Evolutionary conservation across 1,140 invertebrate genomes (phyloP).

Genomic region (Dendroctonus ponderosae): DNA sequence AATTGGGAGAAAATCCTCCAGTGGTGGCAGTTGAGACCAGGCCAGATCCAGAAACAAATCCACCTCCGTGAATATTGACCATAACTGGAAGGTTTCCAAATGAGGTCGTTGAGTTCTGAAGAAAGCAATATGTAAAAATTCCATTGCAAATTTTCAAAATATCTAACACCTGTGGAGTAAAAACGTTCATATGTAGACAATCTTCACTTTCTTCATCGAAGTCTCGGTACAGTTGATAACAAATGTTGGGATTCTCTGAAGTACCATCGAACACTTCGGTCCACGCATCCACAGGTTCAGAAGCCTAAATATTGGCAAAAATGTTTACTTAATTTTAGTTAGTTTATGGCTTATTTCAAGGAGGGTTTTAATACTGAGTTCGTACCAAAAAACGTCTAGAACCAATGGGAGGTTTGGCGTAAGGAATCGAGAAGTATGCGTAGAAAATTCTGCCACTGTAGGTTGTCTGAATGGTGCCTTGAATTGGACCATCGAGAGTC

Average conservation of each 20-base stretch:
- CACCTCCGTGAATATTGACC: conserved; percentile 30
- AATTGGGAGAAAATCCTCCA: conserved; percentile 12
- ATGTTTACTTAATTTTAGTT: background rate
- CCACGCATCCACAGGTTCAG: conserved; percentile 20
- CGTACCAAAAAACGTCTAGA: too few relatives aligned
- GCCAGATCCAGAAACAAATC: conserved; percentile 24
- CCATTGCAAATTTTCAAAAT: background rate
- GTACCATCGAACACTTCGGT: conserved; percentile 18
- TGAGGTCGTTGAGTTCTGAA: conserved; percentile 12
- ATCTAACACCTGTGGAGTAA: conserved; percentile 15
- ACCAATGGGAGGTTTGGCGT: too few relatives aligned
- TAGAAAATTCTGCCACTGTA: too few relatives aligned
- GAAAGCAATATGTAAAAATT: background rate
- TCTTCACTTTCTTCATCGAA: conserved; percentile 23
- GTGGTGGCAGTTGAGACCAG: conserved; percentile 6
- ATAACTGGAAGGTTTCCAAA: conserved; percentile 22
- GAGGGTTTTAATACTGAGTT: background rate
- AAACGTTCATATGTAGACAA: conserved; percentile 25
- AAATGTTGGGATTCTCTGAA: conserved; percentile 13
- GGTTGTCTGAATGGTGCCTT: too few relatives aligned
- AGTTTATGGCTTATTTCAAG: too few relatives aligned
- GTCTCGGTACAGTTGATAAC: conserved; percentile 19
- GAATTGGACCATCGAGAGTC: too few relatives aligned
- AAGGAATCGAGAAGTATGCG: too few relatives aligned
- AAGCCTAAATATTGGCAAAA: conserved; percentile 19